These are phyloP conservation scores for Gavialis gangeticus DNA, from an alignment of 2,113 vertebrate genomes.

Conservation along the genomic window DNA sequence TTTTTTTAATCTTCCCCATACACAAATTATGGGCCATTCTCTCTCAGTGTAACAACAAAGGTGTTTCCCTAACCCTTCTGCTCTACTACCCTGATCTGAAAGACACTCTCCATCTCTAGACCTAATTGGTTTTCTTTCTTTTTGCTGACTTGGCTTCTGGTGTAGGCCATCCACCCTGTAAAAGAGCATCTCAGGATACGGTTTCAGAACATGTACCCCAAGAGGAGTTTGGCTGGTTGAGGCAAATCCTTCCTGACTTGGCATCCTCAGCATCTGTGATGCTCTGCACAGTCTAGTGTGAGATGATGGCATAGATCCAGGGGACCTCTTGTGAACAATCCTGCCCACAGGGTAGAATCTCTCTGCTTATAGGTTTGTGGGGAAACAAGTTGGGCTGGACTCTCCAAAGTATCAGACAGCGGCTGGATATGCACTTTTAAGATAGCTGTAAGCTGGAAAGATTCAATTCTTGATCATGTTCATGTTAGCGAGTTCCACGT, in stretches of 20 bases:
- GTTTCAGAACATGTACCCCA: not conserved
- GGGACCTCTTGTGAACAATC: not conserved
- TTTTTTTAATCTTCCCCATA: not conserved
- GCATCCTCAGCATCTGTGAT: not conserved
- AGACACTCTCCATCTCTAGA: not conserved
- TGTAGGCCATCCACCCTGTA: not conserved
- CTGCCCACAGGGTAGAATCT: not conserved
- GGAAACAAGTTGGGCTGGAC: not conserved
- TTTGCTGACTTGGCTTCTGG: not conserved
- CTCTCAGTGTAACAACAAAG: not conserved
- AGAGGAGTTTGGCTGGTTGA: too few relatives aligned
- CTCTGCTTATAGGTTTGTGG: not conserved
- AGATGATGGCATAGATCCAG: not conserved
- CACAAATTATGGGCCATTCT: not conserved
- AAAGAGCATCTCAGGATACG: not conserved
- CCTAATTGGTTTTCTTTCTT: not conserved
- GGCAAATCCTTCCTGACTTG: not conserved
- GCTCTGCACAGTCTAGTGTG: not conserved
- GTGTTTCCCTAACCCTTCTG: not conserved
- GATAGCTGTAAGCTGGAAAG: not conserved
- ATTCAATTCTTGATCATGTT: not conserved
- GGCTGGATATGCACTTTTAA: fast-evolving
- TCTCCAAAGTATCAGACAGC: not conserved
- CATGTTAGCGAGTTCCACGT: not conserved
- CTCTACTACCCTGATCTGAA: not conserved